phyloP scores from a whole-genome alignment of 2,888 invertebrate species.

The Phania funesta region DNA sequence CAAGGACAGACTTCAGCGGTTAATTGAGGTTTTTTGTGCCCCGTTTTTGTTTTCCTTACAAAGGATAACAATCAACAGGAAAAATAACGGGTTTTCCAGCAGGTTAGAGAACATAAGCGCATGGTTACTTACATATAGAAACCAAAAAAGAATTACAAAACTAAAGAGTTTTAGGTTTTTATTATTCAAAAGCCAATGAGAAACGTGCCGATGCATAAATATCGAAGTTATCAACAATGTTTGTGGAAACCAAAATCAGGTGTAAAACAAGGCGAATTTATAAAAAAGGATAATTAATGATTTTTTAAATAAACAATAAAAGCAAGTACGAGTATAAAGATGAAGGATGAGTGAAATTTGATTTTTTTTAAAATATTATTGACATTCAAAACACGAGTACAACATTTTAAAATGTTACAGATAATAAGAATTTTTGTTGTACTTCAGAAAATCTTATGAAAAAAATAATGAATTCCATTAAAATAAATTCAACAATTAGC shows the following conservation, averaged over 20 bases:
- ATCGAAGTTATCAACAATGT: slow-evolving; percentile 76
- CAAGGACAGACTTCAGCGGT: neutral
- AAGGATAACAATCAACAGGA: slow-evolving; percentile 40
- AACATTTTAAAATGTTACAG: neutral
- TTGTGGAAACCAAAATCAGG: slow-evolving; percentile 55
- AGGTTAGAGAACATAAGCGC: neutral
- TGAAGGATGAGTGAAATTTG: neutral
- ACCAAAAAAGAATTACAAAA: neutral
- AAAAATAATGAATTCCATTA: slow-evolving; percentile 63
- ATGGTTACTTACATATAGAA: neutral
- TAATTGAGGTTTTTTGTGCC: slow-evolving; percentile 28
- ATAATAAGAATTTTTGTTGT: slow-evolving; percentile 46
- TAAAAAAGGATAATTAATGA: slow-evolving; percentile 43
- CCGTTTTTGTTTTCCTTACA: neutral
- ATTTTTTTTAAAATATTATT: slow-evolving; percentile 39
- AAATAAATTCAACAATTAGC: slow-evolving; percentile 39
- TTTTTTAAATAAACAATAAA: neutral
- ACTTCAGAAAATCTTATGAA: slow-evolving; percentile 32
- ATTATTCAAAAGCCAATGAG: slow-evolving; percentile 65
- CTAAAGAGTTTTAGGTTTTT: slow-evolving; percentile 51
- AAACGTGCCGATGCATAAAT: slow-evolving; percentile 79
- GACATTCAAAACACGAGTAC: slow-evolving; percentile 28
- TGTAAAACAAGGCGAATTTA: slow-evolving; percentile 23
- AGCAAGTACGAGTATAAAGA: neutral
- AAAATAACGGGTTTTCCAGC: neutral